Evolutionary conservation across 2,113 vertebrate genomes (phyloP).

Genomic region (Bungarus multicinctus): DNA sequence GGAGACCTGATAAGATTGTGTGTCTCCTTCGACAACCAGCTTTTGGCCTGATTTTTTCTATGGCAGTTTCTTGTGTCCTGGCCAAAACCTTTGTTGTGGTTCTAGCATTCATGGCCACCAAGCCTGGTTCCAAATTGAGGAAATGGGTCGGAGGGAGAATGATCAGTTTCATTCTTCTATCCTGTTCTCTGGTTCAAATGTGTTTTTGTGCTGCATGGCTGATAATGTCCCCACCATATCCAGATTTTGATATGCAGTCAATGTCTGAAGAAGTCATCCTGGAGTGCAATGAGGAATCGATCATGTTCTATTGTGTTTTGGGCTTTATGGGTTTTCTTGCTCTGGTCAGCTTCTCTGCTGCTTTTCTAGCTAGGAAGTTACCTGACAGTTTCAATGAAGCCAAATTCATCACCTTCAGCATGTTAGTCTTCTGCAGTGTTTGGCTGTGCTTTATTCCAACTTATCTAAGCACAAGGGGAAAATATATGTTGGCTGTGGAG

Average conservation of each 20-base stretch:
- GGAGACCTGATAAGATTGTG: no score
- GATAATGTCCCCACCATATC: neutral
- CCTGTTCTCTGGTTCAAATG: neutral
- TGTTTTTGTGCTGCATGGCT: neutral
- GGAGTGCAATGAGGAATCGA: rapidly evolving
- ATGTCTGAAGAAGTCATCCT: neutral
- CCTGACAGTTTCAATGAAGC: no score
- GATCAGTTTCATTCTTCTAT: neutral
- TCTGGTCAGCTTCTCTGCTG: neutral
- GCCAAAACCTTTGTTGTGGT: neutral
- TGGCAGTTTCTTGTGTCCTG: neutral
- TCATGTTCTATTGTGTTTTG: neutral
- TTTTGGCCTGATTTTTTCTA: neutral
- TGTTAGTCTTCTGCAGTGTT: neutral
- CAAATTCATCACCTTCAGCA: neutral
- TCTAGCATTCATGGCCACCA: neutral
- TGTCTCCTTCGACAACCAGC: neutral
- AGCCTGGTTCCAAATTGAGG: neutral
- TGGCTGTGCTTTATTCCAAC: neutral
- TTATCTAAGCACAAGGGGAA: neutral
- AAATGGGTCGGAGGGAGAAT: neutral
- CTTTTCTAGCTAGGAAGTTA: no score
- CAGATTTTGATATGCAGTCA: neutral
- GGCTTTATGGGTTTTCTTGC: neutral
- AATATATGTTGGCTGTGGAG: no score